A percentile compares a stretch with the other conserved stretches of the same genome.
Conservation (phyloP, 1,140 invertebrate genomes). For the Scaptomyza montana region DNA sequence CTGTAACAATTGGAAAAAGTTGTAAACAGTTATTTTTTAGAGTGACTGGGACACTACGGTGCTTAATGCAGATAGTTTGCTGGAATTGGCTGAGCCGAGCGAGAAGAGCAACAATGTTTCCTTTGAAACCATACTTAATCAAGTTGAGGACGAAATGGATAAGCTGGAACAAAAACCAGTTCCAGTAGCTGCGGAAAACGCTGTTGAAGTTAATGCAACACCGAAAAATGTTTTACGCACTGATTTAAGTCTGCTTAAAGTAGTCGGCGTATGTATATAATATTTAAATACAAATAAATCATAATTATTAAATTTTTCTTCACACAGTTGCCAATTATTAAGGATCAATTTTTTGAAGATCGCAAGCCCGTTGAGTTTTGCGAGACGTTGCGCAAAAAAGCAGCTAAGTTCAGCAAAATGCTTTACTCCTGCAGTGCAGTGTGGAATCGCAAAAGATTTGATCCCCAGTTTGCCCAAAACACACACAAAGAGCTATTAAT, state of each 20-base stretch:
- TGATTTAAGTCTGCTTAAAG: slow-evolving; percentile 26
- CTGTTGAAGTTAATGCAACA: not conserved
- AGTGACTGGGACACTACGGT: slow-evolving; percentile 4
- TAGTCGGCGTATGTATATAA: slow-evolving; percentile 49
- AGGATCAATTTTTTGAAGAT: slow-evolving; percentile 38
- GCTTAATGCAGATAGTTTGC: slow-evolving; percentile 28
- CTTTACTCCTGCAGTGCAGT: slow-evolving; percentile 14
- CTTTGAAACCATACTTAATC: not conserved
- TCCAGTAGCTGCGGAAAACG: not conserved
- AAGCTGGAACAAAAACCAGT: not conserved
- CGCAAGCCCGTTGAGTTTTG: slow-evolving; percentile 23
- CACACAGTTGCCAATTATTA: slow-evolving; percentile 54
- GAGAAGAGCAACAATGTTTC: not conserved
- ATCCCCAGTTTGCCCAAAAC: not conserved
- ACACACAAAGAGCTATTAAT: not conserved
- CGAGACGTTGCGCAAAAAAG: slow-evolving; percentile 32
- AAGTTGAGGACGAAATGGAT: not conserved
- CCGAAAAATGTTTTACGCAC: not conserved
- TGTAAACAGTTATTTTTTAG: not conserved
- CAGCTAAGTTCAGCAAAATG: slow-evolving; percentile 40
- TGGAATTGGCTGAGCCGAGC: slow-evolving; percentile 15
- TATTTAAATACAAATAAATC: not conserved
- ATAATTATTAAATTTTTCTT: not conserved
- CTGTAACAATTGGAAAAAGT: not conserved
- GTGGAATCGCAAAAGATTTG: slow-evolving; percentile 35